phyloP scores from a whole-genome alignment of 2,888 invertebrate species.

The Meloe dianella region DNA sequence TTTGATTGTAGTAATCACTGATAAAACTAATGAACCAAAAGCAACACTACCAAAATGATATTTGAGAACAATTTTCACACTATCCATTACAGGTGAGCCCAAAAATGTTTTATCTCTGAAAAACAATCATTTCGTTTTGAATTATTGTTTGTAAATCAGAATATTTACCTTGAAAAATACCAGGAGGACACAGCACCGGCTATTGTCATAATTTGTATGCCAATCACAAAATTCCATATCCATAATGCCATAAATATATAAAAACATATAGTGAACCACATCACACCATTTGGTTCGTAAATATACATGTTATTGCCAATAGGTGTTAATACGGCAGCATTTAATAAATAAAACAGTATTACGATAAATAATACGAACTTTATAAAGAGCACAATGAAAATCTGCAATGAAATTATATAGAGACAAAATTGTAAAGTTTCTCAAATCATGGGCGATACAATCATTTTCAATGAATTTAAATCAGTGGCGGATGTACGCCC shows the following conservation, averaged over 20 bases:
- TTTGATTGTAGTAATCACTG: conserved; percentile 4
- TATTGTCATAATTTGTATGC: conserved; percentile 19
- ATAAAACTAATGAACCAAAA: conserved; percentile 18
- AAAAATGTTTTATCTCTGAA: conserved; percentile 22
- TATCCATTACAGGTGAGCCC: conserved; percentile 15
- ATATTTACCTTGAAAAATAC: conserved; percentile 20
- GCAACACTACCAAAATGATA: conserved; percentile 18
- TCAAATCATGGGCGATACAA: too few relatives aligned
- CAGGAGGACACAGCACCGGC: conserved; percentile 20
- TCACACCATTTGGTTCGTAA: conserved; percentile 10
- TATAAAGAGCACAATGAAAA: not conserved
- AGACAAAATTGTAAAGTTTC: too few relatives aligned
- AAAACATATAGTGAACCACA: conserved; percentile 16
- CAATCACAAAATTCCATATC: conserved; percentile 17
- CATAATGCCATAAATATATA: conserved; percentile 15
- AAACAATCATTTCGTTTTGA: conserved; percentile 5
- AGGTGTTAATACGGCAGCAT: not conserved
- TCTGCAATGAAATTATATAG: not conserved
- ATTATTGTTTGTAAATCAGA: not conserved
- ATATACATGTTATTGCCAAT: not conserved
- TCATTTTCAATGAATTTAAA: not conserved
- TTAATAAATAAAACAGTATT: not conserved
- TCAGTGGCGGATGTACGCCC: too few relatives aligned
- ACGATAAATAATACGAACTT: not conserved
- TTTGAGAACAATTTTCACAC: conserved; percentile 12